Conservation (phyloP, 2,113 vertebrate species). For the Dipodomys spectabilis region DNA sequence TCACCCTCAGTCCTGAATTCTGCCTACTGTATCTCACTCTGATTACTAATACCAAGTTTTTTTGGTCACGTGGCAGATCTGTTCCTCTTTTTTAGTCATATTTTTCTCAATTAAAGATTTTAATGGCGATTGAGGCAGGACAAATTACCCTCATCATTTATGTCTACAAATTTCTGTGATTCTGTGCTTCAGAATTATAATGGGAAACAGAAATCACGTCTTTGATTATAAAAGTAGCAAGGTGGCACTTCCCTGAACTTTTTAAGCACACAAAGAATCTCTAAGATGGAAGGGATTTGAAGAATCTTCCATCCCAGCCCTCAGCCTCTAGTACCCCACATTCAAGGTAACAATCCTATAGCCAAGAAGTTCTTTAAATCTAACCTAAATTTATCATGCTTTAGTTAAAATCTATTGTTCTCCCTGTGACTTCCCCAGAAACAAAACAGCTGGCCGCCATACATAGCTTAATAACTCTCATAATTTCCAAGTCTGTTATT, state of each 20-base stretch:
- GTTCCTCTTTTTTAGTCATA: conserved; percentile 63
- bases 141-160: conserved; percentile 81
- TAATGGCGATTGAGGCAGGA: conserved; percentile 77
- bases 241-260: conserved; percentile 55
- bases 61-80: conserved; percentile 52
- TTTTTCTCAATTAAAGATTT: conserved; percentile 81
- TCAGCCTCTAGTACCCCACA: background rate
- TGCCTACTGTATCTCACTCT: conserved; percentile 39
- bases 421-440: conserved; percentile 57
- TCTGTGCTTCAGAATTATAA: conserved; percentile 77
- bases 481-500: conserved; percentile 82
- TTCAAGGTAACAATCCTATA: background rate
- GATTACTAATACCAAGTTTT: conserved; percentile 42
- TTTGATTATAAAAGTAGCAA: conserved; percentile 77
- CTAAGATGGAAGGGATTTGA: background rate
- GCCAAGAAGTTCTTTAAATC: conserved; percentile 60
- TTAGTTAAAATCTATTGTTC: conserved; percentile 43
- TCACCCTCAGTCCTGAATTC: background rate
- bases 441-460: conserved; percentile 83
- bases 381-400: conserved; percentile 64
- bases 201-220: conserved; percentile 77
- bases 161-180: conserved; percentile 69
- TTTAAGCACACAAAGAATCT: conserved; percentile 6
- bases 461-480: conserved; percentile 79
- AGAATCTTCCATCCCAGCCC: conserved; percentile 19